These are phyloP conservation scores for Nestor notabilis DNA, from an alignment of 2,113 vertebrate genomes.

Conservation along the genomic window DNA sequence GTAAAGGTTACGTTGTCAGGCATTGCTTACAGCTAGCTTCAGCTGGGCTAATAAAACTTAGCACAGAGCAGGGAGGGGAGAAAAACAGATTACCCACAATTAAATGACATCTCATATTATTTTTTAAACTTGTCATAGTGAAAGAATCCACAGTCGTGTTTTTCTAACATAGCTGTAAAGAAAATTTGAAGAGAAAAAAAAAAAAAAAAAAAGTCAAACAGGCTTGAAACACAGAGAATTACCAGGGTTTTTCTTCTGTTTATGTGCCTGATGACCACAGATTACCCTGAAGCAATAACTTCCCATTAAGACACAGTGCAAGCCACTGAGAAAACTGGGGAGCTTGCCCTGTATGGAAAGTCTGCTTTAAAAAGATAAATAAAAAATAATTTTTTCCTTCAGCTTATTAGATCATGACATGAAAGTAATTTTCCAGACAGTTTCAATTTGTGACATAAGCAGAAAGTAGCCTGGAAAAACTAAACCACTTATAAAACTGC, in stretches of 20 bases:
- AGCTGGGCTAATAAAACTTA: not conserved
- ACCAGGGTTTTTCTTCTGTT: not conserved
- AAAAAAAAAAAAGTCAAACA: not conserved
- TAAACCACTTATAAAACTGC: not conserved
- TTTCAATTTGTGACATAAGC: not conserved
- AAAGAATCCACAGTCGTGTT: not conserved
- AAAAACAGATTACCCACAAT: not conserved
- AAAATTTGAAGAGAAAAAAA: no score
- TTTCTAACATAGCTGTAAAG: not conserved
- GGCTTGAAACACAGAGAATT: not conserved
- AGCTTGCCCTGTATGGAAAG: not conserved
- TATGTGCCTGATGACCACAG: not conserved
- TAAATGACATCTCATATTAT: not conserved
- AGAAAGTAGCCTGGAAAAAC: slow-evolving; percentile 5
- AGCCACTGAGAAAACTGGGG: not conserved
- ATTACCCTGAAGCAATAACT: not conserved
- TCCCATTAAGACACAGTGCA: not conserved
- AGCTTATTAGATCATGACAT: not conserved
- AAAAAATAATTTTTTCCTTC: not conserved
- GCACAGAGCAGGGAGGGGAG: no score
- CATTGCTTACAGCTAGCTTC: not conserved
- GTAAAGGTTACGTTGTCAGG: not conserved
- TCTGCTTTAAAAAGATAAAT: not conserved
- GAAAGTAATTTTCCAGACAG: not conserved
- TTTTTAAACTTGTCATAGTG: not conserved